These are phyloP conservation scores for Laspeyria flexula DNA, from an alignment of 2,888 invertebrate genomes.

Conservation along the genomic window DNA sequence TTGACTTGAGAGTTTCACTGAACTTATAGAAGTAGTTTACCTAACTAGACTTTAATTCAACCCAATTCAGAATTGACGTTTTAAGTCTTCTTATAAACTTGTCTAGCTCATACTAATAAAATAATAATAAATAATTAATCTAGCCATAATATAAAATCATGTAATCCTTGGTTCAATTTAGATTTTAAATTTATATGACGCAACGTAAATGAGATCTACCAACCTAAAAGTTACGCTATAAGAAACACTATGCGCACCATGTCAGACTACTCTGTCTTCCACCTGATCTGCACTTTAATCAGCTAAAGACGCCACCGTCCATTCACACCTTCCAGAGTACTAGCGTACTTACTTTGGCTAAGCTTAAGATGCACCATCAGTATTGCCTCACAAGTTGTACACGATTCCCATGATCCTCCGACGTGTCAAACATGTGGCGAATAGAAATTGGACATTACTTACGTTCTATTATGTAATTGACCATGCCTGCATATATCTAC, in stretches of 20 bases:
- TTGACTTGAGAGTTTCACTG: no score
- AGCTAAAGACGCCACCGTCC: not conserved
- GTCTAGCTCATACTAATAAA: no score
- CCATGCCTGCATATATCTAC: not conserved
- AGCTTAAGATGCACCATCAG: constrained; percentile 13
- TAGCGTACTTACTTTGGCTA: not conserved
- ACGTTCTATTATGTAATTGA: constrained; percentile 4
- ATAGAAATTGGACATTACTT: constrained; percentile 4
- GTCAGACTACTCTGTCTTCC: not conserved
- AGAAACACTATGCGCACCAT: not conserved
- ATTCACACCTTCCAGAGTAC: not conserved
- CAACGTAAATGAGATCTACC: no score
- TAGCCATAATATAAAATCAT: no score
- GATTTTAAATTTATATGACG: no score
- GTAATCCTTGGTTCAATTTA: no score
- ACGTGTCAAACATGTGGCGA: constrained; percentile 10
- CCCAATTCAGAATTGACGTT: no score
- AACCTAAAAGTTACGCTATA: no score
- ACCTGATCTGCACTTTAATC: not conserved
- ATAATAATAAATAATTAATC: no score
- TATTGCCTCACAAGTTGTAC: constrained; percentile 18
- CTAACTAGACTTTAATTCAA: no score
- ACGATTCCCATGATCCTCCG: constrained; percentile 11
- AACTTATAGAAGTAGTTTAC: no score
- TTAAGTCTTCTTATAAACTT: no score